Evolutionary conservation across 1,140 invertebrate species (phyloP).

Genomic region (Condylostylus longicornis): DNA sequence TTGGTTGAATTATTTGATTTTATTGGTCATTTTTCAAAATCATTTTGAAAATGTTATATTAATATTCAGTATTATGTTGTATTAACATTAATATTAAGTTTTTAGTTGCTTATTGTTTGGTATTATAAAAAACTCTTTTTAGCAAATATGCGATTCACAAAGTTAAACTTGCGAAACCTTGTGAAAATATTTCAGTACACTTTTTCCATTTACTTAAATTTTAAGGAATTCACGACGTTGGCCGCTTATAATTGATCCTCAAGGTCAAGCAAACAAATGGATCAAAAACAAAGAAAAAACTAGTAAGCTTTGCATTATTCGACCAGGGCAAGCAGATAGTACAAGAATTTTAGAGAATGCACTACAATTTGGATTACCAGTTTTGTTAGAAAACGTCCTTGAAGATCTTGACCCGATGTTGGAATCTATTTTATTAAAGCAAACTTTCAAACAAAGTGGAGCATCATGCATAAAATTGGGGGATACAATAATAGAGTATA

Average conservation of each 20-base stretch:
- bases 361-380: constrained; percentile 82
- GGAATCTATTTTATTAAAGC: constrained; percentile 73
- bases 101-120: too few relatives aligned
- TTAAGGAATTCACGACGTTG: constrained; percentile 64
- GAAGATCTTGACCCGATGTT: constrained; percentile 83
- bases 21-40: too few relatives aligned
- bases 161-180: too few relatives aligned
- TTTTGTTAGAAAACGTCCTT: constrained; percentile 69
- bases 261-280: constrained; percentile 89
- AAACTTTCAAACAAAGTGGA: constrained; percentile 79
- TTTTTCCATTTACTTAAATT: constrained; percentile 5
- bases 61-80: too few relatives aligned
- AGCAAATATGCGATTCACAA: too few relatives aligned
- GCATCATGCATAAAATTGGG: constrained; percentile 67
- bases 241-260: constrained; percentile 90
- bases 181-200: too few relatives aligned
- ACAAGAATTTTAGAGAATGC: constrained; percentile 76
- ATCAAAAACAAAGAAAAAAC: constrained; percentile 85
- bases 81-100: too few relatives aligned
- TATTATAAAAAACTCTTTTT: too few relatives aligned
- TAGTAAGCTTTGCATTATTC: constrained; percentile 68
- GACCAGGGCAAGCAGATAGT: constrained; percentile 69
- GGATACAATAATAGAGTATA: constrained; percentile 72
- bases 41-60: too few relatives aligned
- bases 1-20: too few relatives aligned